Evolutionary conservation across 1,140 invertebrate species (phyloP).

Genomic region (Ditylenchus dipsaci): DNA sequence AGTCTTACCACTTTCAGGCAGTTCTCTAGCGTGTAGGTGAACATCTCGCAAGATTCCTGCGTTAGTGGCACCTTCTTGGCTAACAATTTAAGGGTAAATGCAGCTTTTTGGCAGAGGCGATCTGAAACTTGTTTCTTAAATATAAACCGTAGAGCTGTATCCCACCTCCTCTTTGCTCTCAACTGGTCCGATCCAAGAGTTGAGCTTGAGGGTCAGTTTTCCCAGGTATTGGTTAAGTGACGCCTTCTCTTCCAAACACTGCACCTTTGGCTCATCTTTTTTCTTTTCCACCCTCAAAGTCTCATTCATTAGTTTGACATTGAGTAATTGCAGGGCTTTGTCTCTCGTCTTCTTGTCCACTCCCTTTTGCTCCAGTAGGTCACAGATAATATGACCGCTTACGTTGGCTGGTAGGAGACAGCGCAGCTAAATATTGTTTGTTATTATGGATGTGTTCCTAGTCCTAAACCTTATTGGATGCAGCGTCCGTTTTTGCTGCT

Average conservation of each 20-base stretch:
- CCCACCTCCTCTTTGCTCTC: constrained; percentile 18
- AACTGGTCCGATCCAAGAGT: constrained; percentile 21
- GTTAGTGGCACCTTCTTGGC: constrained; percentile 15
- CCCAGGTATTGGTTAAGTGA: constrained; percentile 18
- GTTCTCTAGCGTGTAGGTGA: constrained; percentile 17
- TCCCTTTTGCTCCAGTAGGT: constrained; percentile 13
- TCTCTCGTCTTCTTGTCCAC: constrained; percentile 24
- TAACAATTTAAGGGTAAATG: constrained; percentile 28
- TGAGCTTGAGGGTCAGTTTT: constrained; percentile 23
- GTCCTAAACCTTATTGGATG: constrained; percentile 15
- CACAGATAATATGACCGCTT: constrained; percentile 32
- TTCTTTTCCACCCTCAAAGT: constrained; percentile 6
- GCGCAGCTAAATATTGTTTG: constrained; percentile 5
- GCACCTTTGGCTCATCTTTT: neutral
- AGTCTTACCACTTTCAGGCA: constrained; percentile 17
- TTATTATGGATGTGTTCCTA: too few species aligned
- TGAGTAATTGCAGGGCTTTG: constrained; percentile 24
- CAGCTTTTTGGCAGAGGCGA: constrained; percentile 29
- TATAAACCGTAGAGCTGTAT: neutral
- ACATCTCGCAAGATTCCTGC: constrained; percentile 15
- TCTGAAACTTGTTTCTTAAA: constrained; percentile 5
- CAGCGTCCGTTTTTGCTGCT: constrained; percentile 20
- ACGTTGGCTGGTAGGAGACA: constrained; percentile 33
- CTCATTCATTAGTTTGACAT: constrained; percentile 19
- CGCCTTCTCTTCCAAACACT: neutral